Base-by-base conservation (phyloP, 2,113 vertebrate species). In the Centropristis striata region DNA sequence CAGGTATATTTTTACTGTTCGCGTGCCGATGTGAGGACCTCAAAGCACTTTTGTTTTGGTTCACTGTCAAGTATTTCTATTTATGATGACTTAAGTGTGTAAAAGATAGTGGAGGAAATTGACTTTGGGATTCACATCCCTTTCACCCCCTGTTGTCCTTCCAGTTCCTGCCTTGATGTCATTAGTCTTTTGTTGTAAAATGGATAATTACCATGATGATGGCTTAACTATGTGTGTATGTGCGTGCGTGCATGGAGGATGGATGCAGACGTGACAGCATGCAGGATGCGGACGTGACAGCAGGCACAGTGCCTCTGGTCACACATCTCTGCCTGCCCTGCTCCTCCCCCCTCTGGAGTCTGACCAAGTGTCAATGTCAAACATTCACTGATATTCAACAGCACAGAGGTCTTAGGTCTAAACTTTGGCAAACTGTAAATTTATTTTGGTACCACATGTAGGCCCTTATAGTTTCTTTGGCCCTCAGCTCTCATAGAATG, bases 201-300 rank as follows among this genome's bases (percentile, higher is more conserved):
- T 59, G 67, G 81, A 84, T 37, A 75, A 64, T 71, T 83, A 74
- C 84, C 71, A 57, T 25, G 36, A 16, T 88, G 86, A 87, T 88
- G 91, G 80, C 41, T 61, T 53, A 41, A 44, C 46, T 54, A 18
- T 5, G 50, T 59, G 55, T 14, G 59, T 75, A 10, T 18, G 42
- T 59, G 47, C 2, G 1, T 28, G 14, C 11, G 59, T 47, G 61
- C 46, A 27, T 32, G 23, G n/a, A 54, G 76, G 77, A 27, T 32
- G 23, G n/a, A 54, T 78, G 77, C 67, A 86, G 89, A 93, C 81
- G 74, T 93, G 93, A 89, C 88, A 81, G 2, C n/a, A 78, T 67
- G 72, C 85, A 90, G 23, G n/a, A 54, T 78, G 77, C 67, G 85
- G 89, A 93, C 81, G 74, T 93, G 93, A 89, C 88, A 81, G 2